Evolutionary conservation across 2,113 vertebrate species (phyloP).

Genomic region (Erpornis zantholeuca): DNA sequence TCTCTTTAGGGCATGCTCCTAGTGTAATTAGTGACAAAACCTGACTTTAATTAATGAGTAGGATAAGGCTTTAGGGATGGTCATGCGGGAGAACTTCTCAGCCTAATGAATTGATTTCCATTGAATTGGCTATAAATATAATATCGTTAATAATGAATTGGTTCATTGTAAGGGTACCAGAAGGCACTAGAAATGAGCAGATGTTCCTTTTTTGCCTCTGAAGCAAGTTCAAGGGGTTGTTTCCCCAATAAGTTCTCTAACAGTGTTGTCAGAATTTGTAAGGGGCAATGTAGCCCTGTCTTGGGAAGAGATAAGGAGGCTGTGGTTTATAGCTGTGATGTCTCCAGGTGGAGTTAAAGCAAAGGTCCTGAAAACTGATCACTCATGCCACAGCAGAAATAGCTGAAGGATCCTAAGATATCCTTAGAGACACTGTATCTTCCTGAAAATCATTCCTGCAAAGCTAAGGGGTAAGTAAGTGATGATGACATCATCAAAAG

Average conservation of each 20-base stretch:
- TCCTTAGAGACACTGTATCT: not conserved
- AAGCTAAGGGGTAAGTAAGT: not conserved
- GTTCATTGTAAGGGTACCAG: not conserved
- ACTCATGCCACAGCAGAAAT: not conserved
- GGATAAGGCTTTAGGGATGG: not conserved
- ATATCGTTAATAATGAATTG: conserved; percentile 14
- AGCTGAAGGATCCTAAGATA: not conserved
- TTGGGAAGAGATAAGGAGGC: not conserved
- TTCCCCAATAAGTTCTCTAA: not conserved
- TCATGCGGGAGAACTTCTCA: not conserved
- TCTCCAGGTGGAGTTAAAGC: not conserved
- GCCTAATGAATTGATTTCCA: conserved; percentile 39
- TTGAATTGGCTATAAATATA: conserved; percentile 37
- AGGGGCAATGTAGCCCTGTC: not conserved
- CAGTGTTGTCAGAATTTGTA: not conserved
- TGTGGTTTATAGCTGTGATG: not conserved
- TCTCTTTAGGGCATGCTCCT: not conserved
- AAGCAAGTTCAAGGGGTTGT: not conserved
- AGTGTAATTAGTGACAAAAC: conserved; percentile 40
- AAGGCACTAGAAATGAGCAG: not conserved
- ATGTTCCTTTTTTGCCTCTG: not conserved
- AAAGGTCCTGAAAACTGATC: not conserved
- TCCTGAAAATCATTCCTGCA: not conserved
- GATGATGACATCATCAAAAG: not conserved
- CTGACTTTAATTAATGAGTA: conserved; percentile 26